Conservation (phyloP, 2,113 vertebrate genomes). For the Phoenicopterus ruber region DNA sequence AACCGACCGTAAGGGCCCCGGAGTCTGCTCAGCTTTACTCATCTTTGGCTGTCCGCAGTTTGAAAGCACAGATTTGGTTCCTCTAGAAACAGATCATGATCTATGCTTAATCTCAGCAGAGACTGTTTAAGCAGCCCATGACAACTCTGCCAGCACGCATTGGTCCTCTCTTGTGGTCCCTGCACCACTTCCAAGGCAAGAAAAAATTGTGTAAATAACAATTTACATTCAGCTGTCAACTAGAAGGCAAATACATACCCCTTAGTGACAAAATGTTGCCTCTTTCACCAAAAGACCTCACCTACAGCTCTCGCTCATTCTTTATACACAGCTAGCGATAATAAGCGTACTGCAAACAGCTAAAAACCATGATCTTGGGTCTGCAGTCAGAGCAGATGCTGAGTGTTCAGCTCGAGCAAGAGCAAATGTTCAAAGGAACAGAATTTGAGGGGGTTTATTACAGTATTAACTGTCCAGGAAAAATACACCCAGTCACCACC, state of each 20-base stretch:
- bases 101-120: neutral
- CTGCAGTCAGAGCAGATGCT: neutral
- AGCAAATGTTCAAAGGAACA: neutral
- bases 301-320: neutral
- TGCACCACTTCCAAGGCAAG: neutral
- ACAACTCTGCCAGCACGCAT: fast-evolving
- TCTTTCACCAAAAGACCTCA: neutral
- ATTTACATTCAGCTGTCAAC: neutral
- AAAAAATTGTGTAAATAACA: neutral
- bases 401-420: neutral
- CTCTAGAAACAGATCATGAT: neutral
- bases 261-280: neutral
- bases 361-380: neutral
- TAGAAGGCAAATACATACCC: neutral
- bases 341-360: neutral
- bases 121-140: neutral
- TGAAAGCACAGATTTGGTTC: neutral
- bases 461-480: neutral
- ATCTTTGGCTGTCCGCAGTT: neutral
- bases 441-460: neutral
- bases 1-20: no score
- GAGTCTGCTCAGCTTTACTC: neutral
- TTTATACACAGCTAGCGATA: neutral
- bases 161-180: neutral
- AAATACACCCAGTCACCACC: neutral